phyloP scores from a whole-genome alignment of 2,797 vertebrate species.

The Xenentodon cancila region DNA sequence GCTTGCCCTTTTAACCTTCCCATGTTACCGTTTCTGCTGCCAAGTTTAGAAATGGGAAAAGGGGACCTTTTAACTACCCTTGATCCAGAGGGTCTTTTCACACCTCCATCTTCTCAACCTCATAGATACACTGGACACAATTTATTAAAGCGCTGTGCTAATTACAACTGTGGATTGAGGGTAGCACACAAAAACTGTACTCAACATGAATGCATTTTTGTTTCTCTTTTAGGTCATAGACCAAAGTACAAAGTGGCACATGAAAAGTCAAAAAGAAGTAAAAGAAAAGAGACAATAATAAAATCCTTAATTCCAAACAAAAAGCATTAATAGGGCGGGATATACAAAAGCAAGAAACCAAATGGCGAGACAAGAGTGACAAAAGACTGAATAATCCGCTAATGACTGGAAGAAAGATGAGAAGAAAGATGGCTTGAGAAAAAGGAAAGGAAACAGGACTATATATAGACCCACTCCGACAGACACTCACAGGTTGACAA shows the following conservation, averaged over 20 bases:
- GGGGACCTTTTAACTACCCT: constrained; percentile 8
- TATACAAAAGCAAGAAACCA: no score
- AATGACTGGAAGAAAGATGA: no score
- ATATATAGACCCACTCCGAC: no score
- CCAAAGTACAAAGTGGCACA: not conserved
- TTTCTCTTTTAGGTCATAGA: not conserved
- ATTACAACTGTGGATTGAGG: constrained; percentile 14
- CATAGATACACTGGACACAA: constrained; percentile 4
- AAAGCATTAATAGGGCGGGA: no score
- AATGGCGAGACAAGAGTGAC: no score
- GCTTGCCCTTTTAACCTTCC: constrained; percentile 39
- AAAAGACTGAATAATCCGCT: no score
- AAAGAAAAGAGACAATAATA: no score
- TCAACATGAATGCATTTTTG: not conserved
- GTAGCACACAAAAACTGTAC: not conserved
- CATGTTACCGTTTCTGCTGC: constrained; percentile 18
- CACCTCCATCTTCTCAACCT: not conserved
- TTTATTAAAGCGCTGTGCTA: constrained; percentile 27
- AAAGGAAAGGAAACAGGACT: no score
- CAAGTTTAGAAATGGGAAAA: constrained; percentile 42
- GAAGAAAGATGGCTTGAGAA: no score
- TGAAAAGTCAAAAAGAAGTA: not conserved
- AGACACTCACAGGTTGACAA: no score
- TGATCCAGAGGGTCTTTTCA: constrained; percentile 10
- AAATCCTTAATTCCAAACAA: no score